Conservation (phyloP, 2,113 vertebrate species). For the Grammatotria lemairii region DNA sequence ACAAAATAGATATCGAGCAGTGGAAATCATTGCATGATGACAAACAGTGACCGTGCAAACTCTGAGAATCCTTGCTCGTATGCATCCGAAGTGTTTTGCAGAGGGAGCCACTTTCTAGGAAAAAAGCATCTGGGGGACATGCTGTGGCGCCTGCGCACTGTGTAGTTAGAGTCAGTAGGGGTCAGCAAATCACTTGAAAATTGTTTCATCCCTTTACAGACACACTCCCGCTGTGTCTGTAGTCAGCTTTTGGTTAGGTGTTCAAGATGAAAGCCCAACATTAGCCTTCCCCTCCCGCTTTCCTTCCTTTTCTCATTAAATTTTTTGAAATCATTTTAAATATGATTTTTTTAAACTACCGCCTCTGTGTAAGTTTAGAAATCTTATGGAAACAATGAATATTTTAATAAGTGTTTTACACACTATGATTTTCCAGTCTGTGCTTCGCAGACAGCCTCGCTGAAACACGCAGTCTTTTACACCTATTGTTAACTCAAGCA, state of each 20-base stretch:
- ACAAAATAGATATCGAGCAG: neutral
- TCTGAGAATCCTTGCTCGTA: neutral
- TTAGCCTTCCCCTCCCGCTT: neutral
- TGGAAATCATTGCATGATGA: neutral
- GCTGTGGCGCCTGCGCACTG: neutral
- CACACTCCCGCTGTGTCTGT: neutral
- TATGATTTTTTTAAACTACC: neutral
- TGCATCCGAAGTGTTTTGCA: neutral
- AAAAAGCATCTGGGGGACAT: neutral
- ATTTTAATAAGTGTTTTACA: neutral
- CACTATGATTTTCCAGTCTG: neutral
- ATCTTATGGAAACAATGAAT: neutral
- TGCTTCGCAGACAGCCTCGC: neutral
- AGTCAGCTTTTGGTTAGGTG: neutral
- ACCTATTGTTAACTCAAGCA: neutral
- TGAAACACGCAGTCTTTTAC: neutral
- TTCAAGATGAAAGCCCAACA: neutral
- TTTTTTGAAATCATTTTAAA: neutral
- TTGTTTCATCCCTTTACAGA: neutral
- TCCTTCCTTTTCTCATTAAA: neutral
- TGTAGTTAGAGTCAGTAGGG: slow-evolving; percentile 25
- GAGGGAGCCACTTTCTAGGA: neutral
- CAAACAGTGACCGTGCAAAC: neutral
- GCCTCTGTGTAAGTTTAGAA: neutral
- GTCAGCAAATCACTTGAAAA: slow-evolving; percentile 38